phyloP scores from a whole-genome alignment of 2,113 vertebrate species.

The Crocuta crocuta region DNA sequence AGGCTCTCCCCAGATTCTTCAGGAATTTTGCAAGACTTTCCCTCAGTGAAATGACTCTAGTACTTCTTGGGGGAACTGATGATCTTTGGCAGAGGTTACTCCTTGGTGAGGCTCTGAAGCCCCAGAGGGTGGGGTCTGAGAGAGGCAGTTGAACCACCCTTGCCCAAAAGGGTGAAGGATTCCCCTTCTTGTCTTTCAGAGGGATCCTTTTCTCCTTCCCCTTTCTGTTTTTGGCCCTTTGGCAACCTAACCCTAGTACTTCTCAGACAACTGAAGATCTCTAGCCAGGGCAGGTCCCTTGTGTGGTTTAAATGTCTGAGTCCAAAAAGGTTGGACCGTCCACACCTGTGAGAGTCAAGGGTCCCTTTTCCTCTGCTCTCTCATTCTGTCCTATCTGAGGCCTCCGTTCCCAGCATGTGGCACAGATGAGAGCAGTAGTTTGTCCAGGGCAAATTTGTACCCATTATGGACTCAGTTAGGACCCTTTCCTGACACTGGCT shows the following conservation, averaged over 20 bases:
- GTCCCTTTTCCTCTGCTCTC: not conserved
- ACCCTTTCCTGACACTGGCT: not conserved
- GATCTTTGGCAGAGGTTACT: not conserved
- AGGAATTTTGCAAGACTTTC: not conserved
- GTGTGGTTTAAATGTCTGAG: not conserved
- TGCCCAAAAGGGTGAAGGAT: not conserved
- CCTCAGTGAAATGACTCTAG: not conserved
- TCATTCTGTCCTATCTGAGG: not conserved
- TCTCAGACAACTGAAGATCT: not conserved
- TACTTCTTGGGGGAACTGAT: not conserved
- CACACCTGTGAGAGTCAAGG: not conserved
- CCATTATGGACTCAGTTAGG: not conserved
- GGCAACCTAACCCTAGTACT: not conserved
- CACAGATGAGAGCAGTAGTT: not conserved
- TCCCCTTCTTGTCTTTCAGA: not conserved
- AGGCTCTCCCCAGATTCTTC: not conserved
- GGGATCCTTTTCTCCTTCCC: not conserved
- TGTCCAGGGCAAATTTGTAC: not conserved
- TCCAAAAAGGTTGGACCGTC: not conserved
- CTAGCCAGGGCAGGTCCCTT: not conserved
- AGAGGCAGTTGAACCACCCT: not conserved
- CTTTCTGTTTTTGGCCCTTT: not conserved
- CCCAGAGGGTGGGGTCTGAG: not conserved
- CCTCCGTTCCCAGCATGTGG: not conserved
- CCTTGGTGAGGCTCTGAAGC: not conserved